Percentiles rank a stretch among this genome's conserved stretches.
Evolutionary conservation across 2,113 vertebrate genomes (phyloP).

Genomic region (Clarias gariepinus): DNA sequence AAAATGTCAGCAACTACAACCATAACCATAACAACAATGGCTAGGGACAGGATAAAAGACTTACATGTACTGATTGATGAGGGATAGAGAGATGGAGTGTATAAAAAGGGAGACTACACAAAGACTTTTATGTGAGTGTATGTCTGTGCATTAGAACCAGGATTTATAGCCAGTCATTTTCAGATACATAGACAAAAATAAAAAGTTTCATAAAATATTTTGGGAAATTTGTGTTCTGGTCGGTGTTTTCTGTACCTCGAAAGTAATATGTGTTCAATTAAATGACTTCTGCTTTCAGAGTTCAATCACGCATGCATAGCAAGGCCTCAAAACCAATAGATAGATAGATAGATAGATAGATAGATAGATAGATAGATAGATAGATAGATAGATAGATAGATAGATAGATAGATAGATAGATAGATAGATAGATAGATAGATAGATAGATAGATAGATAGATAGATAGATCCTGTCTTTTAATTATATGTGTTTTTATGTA

Average conservation of each 20-base stretch:
- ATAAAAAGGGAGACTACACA: background rate
- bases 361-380: too few relatives aligned
- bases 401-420: too few relatives aligned
- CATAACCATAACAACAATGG: background rate
- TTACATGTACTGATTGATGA: background rate
- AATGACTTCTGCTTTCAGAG: background rate
- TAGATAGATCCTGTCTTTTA: too few relatives aligned
- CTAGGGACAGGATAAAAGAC: background rate
- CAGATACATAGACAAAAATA: background rate
- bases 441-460: too few relatives aligned
- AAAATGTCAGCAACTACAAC: conserved; percentile 5
- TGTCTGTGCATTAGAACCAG: background rate
- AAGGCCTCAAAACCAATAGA: too few relatives aligned
- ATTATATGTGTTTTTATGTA: too few relatives aligned
- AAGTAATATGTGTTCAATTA: background rate
- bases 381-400: too few relatives aligned
- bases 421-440: too few relatives aligned
- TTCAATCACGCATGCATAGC: background rate
- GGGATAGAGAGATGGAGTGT: background rate
- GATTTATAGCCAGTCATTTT: background rate
- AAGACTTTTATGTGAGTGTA: background rate
- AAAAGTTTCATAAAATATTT: background rate
- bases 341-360: too few relatives aligned
- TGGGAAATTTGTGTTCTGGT: background rate
- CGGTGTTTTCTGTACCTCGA: background rate